These are phyloP conservation scores for Lagopus muta DNA, from an alignment of 2,113 vertebrate species.

Conservation along the genomic window DNA sequence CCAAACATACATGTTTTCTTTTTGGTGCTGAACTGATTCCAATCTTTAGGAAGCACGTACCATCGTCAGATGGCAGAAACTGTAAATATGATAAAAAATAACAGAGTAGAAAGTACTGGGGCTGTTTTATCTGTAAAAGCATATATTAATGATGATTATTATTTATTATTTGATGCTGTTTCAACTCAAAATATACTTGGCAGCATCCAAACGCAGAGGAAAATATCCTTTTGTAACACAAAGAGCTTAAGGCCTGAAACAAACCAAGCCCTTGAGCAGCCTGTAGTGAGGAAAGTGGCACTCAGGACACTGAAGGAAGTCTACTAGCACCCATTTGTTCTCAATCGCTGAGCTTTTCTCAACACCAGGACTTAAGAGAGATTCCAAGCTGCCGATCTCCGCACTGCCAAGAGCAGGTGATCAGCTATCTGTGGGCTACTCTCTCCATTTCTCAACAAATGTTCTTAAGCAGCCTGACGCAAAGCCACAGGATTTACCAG, in stretches of 20 bases:
- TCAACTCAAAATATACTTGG: slow-evolving; percentile 30
- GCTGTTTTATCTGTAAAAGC: slow-evolving; percentile 1
- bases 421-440: not conserved
- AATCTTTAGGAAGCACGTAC: not conserved
- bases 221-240: not conserved
- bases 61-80: not conserved
- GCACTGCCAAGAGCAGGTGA: not conserved
- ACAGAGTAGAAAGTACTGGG: not conserved
- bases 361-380: not conserved
- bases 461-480: not conserved
- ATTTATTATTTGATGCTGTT: slow-evolving; percentile 32
- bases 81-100: not conserved
- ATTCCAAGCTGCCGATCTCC: not conserved
- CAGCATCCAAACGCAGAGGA: slow-evolving; percentile 11
- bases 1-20: not conserved
- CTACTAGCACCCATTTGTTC: not conserved
- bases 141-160: slow-evolving; percentile 48
- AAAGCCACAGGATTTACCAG: not conserved
- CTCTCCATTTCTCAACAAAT: not conserved
- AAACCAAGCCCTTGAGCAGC: not conserved
- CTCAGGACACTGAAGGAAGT: not conserved
- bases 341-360: not conserved
- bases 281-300: not conserved
- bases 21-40: not conserved
- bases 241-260: not conserved